Evolutionary conservation across 2,113 vertebrate genomes (phyloP).

Genomic region (Callocephalon fimbriatum): DNA sequence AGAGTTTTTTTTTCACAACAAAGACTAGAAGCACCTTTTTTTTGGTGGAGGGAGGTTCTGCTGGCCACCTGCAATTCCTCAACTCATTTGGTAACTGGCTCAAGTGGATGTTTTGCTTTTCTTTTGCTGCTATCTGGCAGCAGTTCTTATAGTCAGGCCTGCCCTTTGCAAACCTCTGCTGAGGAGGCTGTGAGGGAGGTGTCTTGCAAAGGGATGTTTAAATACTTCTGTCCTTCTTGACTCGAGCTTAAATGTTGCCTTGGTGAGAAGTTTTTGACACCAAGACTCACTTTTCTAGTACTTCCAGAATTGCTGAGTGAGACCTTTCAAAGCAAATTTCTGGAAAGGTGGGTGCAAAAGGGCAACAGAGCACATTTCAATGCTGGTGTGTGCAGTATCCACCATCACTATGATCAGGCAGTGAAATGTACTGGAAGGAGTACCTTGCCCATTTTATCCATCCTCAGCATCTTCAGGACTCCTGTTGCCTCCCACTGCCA

Average conservation of each 20-base stretch:
- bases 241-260: not conserved
- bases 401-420: not conserved
- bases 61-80: not conserved
- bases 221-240: not conserved
- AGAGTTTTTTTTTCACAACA: not conserved
- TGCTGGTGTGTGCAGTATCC: not conserved
- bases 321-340: not conserved
- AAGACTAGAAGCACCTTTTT: not conserved
- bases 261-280: not conserved
- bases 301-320: not conserved
- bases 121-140: not conserved
- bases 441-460: not conserved
- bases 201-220: not conserved
- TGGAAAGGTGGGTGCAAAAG: not conserved
- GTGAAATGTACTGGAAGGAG: not conserved
- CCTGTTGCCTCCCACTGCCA: not conserved
- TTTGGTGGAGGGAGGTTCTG: not conserved
- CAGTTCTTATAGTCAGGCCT: not conserved
- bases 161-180: not conserved
- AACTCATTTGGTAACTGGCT: not conserved
- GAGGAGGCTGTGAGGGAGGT: not conserved
- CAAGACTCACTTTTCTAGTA: not conserved
- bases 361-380: not conserved
- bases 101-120: not conserved
- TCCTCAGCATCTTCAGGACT: not conserved